Percentiles rank a stretch among this genome's conserved stretches.
Evolutionary conservation across 2,113 vertebrate genomes (phyloP).

Genomic region (Mus spicilegus): DNA sequence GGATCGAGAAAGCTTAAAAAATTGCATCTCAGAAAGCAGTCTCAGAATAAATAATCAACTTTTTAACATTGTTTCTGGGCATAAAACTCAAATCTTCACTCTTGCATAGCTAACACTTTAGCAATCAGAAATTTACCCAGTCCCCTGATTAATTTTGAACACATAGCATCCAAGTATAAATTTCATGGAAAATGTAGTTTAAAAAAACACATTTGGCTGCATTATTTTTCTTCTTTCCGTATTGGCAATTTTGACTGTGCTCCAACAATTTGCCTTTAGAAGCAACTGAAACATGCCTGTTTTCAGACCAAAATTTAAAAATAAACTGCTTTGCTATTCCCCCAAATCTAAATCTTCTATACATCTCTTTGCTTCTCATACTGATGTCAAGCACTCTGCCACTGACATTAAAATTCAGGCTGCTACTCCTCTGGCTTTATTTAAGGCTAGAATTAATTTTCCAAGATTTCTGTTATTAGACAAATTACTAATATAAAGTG

Average conservation of each 20-base stretch:
- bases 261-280: neutral
- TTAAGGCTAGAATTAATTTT: slow-evolving; percentile 8
- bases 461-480: neutral
- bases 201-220: neutral
- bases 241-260: neutral
- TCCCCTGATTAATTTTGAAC: neutral
- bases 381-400: neutral
- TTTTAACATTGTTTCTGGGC: neutral
- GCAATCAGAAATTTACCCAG: neutral
- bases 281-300: neutral
- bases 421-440: neutral
- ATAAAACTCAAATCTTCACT: neutral
- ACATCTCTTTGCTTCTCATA: neutral
- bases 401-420: neutral
- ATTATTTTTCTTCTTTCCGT: neutral
- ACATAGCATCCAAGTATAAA: neutral
- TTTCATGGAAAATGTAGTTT: neutral
- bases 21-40: neutral
- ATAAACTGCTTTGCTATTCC: neutral
- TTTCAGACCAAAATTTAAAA: slow-evolving; percentile 13
- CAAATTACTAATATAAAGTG: neutral
- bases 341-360: neutral
- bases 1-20: neutral
- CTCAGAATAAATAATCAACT: neutral
- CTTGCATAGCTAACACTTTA: neutral